Evolutionary conservation across 2,113 vertebrate genomes (phyloP).

Genomic region (Tachysurus vachellii): DNA sequence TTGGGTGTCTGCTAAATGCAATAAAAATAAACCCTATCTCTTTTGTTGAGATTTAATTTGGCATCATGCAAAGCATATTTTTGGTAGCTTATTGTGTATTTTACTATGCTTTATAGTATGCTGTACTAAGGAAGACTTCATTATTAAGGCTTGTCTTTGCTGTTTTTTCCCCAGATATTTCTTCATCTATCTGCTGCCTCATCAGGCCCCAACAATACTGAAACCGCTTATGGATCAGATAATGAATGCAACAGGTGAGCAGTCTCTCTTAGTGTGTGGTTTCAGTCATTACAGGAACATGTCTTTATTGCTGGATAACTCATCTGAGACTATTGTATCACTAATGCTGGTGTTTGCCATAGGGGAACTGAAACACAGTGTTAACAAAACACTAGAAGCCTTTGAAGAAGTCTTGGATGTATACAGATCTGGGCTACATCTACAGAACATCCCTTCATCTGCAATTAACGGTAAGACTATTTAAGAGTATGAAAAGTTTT

Average conservation of each 20-base stretch:
- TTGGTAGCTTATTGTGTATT: neutral
- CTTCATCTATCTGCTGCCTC: conserved; percentile 90
- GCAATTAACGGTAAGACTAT: conserved; percentile 74
- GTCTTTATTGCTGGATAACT: conserved; percentile 17
- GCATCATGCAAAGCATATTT: conserved; percentile 16
- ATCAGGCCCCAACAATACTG: conserved; percentile 80
- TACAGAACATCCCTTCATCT: conserved; percentile 73
- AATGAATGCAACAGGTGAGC: conserved; percentile 87
- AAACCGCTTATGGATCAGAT: conserved; percentile 81
- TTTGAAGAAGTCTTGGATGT: conserved; percentile 84
- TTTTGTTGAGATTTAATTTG: neutral
- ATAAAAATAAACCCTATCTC: neutral
- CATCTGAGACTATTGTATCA: conserved; percentile 16
- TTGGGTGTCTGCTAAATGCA: too few species aligned
- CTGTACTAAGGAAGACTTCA: neutral
- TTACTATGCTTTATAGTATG: neutral
- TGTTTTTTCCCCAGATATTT: conserved; percentile 79
- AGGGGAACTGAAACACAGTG: conserved; percentile 82
- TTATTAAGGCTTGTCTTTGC: conserved; percentile 52
- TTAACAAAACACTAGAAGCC: conserved; percentile 80
- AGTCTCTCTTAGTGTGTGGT: conserved; percentile 35
- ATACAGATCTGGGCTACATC: conserved; percentile 85
- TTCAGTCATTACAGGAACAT: conserved; percentile 14
- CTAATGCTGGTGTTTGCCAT: conserved; percentile 40
- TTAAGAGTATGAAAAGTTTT: neutral